Base-by-base conservation (phyloP, 2,113 vertebrate genomes). In the Ahaetulla prasina region DNA sequence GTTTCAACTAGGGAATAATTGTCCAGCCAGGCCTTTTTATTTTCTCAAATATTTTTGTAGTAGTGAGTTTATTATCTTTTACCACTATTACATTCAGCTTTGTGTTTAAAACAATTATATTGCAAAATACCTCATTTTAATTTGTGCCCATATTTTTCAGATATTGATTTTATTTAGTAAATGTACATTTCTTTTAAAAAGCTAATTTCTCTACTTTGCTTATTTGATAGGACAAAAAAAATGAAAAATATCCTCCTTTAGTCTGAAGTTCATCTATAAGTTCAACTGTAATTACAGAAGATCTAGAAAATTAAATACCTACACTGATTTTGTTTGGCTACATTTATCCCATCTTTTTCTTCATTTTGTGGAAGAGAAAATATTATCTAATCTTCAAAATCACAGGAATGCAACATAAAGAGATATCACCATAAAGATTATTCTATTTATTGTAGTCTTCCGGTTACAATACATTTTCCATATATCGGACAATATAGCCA, bases 131-230 rank as follows among this genome's bases (percentile, higher is more conserved):
- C 68, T 53, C 93, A 68, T 94, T 96, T 92, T 91, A 95, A 95
- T 93, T 93, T 57, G 35, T 2, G 0, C 23, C 68, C 84, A 39
- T 63, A 54, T 80, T 89, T 95, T 96, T 94, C 93, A n/a, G 55
- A 93, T 50, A 87, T 54, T 87, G 68, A 91, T 92, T 95, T 94
- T 85, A 95, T 94, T 93, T 91, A 94, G 90, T 54, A 23, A 47
- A 2, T 89, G 60, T 86, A 94, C 25, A 92, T 30, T 55, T 89
- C 54, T 92, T 91, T 87, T 52, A 94, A 90, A 94, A 3, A 92
- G 55, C 93, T 89, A 53, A 91, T 92, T 84, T 87, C 30, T 80
- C 49, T 6, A 35, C 49, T 22, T 39, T 1, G 89, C 87, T 90
- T 85, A 57, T 68, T 90, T 47, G 47, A 94, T 93, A 91, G 93